Base-by-base conservation (phyloP, 2,888 invertebrate genomes). In the Chorisops tibialis region DNA sequence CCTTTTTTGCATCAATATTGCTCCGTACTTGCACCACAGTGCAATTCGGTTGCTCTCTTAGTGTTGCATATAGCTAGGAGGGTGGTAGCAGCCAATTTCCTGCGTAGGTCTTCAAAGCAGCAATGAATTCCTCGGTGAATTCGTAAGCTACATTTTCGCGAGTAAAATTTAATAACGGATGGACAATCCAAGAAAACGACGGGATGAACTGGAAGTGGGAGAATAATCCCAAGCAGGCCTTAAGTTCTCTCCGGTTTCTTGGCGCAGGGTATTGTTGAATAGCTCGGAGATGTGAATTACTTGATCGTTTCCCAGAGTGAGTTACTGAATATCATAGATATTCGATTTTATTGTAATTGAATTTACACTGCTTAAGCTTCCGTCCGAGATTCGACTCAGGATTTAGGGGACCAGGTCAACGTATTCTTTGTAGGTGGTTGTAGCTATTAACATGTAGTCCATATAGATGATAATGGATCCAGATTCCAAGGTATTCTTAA, bases 1-100 rank as follows among this genome's bases (percentile, higher is more conserved):
- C 14, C 37, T 65, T 35, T 41, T 38, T 54, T 70, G 70, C n/a
- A 72, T 7, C 5, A 71, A 45, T 1, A 71, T 65, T 5, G 70
- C 65, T 18, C 71, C 72, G 63, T 64, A 71, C 1, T 70, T 0
- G 71, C 72, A 67, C 72, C 73, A 14, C 67, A 69, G 54, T 73
- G 72, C 43, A 73, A 49, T 61, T 73, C 69, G 1, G 70, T 73
- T 56, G 69, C 69, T 9, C 45, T 7, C 12, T 45, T 41, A 3
- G 71, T 70, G 12, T 62, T 59, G 63, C 62, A 76, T 3, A 75
- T 61, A 6, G 69, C 65, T 21, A 75, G 63, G 18, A 73, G 64
- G 24, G 69, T 70, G 37, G 65, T 9, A 7, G 59, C 30, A 9
- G 58, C 16, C 24, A 69, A 38, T 43, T 52, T 60, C 7, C 43